Evolutionary conservation across 2,113 vertebrate genomes (phyloP), one percentile per base, ranked within the genome.

Genomic region (Elachura formosa): DNA sequence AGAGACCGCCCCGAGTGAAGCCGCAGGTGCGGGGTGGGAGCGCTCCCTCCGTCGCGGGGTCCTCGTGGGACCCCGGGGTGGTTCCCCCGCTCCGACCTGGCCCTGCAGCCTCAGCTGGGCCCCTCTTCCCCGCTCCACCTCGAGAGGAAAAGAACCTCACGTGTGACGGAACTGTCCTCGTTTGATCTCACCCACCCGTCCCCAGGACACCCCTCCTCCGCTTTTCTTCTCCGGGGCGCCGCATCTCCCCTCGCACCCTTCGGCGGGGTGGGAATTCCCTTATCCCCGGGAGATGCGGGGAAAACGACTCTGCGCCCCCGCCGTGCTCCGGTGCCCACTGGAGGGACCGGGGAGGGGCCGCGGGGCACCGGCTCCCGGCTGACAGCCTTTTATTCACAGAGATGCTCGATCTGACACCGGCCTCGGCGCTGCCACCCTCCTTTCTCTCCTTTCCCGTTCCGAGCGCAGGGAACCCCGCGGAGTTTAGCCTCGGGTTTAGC

Each of bases 61-160:
- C 11, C 54, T 15, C 6, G 9, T 5, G 29, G 75, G 48, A 10
- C 21, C 23, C 40, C 23, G 2, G 41, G n/a, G 13, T 4, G 24
- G 17, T 6, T 14, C 4, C 31, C 45, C 33, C 9, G 33, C 3
- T 11, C 36, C 33, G 11, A 4, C 4, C 33, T 0, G 34, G 28
- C 8, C 45, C 24, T 11, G 9, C 55, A 10, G 5, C 49, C 45
- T 3, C 31, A n/a, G n/a, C n/a, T n/a, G n/a, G n/a, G 59, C 14
- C 7, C 7, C 43, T 25, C 19, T 73, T 40, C 41, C 38, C 45
- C n/a, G 2, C 54, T 87, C 49, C 75, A 54, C 61, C 48, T 49
- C 6, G 58, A 54, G 29, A 43, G 46, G 25, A 26, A 55, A 76
- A 59, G 48, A 67, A 2, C 16, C 33, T 23, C 43, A n/a, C 28